These are phyloP conservation scores for Nudaria mundana DNA, from an alignment of 2,888 invertebrate genomes.

Conservation along the genomic window DNA sequence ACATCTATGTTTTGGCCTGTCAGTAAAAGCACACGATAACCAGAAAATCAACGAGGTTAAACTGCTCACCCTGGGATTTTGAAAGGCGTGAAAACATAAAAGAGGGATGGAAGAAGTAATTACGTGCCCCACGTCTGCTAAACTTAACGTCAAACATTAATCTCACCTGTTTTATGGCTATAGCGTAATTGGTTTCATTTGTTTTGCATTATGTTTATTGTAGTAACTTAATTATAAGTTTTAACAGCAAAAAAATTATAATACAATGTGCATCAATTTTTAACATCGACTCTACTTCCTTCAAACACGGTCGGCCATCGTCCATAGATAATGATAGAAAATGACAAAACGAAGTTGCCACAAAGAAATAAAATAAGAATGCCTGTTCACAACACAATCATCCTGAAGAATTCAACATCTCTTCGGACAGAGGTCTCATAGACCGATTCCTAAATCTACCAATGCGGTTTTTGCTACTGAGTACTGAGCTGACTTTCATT, in stretches of 20 bases:
- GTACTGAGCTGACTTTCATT: no score
- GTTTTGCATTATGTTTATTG: slow-evolving; percentile 41
- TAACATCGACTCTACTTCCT: slow-evolving; percentile 47
- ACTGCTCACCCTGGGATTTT: slow-evolving; percentile 53
- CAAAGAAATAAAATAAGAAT: no score
- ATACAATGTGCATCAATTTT: slow-evolving; percentile 55
- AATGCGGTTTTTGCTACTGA: no score
- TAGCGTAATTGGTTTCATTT: slow-evolving; percentile 37
- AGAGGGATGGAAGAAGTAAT: slow-evolving; percentile 51
- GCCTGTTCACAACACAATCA: no score
- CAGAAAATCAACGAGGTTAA: slow-evolving; percentile 55
- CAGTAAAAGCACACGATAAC: slow-evolving; percentile 46
- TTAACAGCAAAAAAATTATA: slow-evolving; percentile 46
- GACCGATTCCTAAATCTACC: no score
- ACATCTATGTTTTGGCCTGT: slow-evolving; percentile 38
- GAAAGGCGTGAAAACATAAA: slow-evolving; percentile 61
- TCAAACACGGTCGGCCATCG: slow-evolving; percentile 65
- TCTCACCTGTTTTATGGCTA: slow-evolving; percentile 48
- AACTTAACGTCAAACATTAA: slow-evolving; percentile 20
- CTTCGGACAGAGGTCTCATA: no score
- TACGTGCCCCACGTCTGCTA: slow-evolving; percentile 58
- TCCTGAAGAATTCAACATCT: no score
- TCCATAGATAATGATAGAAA: slow-evolving; percentile 42
- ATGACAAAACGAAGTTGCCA: slow-evolving; percentile 8
- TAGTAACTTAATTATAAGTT: slow-evolving; percentile 43